Base-by-base conservation (phyloP, 2,888 invertebrate species). In the Eucera pruinosa region DNA sequence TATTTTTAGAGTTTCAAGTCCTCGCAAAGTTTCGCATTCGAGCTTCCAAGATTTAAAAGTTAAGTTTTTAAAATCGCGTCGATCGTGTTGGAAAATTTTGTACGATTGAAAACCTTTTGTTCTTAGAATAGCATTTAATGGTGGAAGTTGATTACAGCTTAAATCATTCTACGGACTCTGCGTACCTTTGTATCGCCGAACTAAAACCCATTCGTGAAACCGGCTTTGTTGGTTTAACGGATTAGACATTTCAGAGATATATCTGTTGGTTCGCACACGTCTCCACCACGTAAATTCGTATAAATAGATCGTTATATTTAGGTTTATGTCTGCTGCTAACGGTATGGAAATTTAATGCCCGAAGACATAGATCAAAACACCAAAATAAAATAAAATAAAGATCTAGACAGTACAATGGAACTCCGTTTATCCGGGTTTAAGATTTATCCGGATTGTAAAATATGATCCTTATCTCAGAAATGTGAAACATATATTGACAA, bases 281-380 rank as follows among this genome's bases (percentile, higher is more conserved):
- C 15, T 7, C 11, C 18, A 13, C 20, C n/a, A 6, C 18, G n/a
- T 23, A 9, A 18, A 33, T 33, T 2, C n/a, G 41, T 52, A 52
- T 64, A 57, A 57, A 41, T 30, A 30, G 45, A 52, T 20, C 27
- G 36, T 25, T 66, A 58, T 45, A 58, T 52, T 58, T 58, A 45
- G 43, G 20, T 39, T 45, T 45, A 2, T 20, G 57, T 6, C 0
- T 13, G 57, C 36, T 15, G n/a, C 2, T 15, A 20, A 54, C 18
- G 43, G 1, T 18, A n/a, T 1, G 0, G 18, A 43, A 18, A 5
- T 18, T n/a, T n/a, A n/a, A 11, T 18, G 15, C 3, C 15, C n/a
- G 15, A n/a, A 41, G 6, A 41, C 15, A 2, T 15, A 41, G n/a
- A n/a, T 15, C 3, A 41, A 41, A n/a, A 5, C 3, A 11, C 9